phyloP scores from a whole-genome alignment of 2,888 invertebrate species.

The Dyspetes luteomarginatus region DNA sequence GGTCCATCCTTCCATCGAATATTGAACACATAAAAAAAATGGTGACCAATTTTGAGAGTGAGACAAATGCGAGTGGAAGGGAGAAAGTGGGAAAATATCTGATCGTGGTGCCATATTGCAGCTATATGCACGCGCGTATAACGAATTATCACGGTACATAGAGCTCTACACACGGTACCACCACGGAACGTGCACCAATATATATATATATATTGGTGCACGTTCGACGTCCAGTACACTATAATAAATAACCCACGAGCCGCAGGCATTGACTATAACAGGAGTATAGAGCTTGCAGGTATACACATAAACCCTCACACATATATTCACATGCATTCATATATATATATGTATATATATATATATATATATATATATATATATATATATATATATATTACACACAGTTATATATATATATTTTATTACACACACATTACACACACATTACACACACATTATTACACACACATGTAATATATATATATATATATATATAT shows the following conservation, averaged over 20 bases:
- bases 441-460: too few relatives aligned
- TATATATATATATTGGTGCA: constrained; percentile 62
- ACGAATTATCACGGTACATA: constrained; percentile 75
- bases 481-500: neutral
- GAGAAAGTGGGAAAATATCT: constrained; percentile 16
- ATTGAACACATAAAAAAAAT: too few relatives aligned
- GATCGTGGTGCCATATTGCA: constrained; percentile 70
- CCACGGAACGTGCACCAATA: too few relatives aligned
- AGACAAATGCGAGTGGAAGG: neutral
- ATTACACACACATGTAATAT: neutral
- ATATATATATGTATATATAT: neutral
- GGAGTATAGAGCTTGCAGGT: constrained; percentile 18
- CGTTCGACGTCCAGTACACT: constrained; percentile 67
- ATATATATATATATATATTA: neutral
- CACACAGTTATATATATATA: neutral
- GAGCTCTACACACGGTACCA: constrained; percentile 67
- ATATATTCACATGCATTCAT: neutral
- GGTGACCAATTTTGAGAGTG: neutral
- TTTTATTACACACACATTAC: too few relatives aligned
- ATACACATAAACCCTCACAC: constrained; percentile 32
- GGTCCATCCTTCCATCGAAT: neutral
- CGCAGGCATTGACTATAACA: constrained; percentile 29
- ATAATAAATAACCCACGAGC: constrained; percentile 73
- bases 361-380: constrained; percentile 6
- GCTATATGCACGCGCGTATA: constrained; percentile 59